Base-by-base conservation (phyloP, 2,797 vertebrate species). In the Enteromius unitaeniatus region DNA sequence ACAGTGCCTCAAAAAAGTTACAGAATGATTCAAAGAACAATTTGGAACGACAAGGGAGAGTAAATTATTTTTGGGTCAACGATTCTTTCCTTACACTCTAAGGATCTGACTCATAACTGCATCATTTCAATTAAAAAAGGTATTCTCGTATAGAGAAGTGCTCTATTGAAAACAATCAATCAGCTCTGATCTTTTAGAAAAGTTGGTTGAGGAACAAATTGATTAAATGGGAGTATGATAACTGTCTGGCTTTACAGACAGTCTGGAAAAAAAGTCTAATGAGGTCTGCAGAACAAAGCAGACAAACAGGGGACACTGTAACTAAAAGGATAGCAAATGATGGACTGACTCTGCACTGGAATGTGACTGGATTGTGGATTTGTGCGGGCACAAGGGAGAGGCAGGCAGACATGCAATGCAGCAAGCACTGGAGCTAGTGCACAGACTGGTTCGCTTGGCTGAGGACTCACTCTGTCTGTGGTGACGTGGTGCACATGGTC, bases 391-490 rank as follows among this genome's bases (percentile, higher is more conserved):
- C 10, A 31, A 15, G 58, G 78, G 64, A 19, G n/a, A 78, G 72
- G 23, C 62, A 68, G 75, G 34, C 2, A 11, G 31, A n/a, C 28
- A 64, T 74, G 81, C 31, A 58, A 64, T 74, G 81, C 31, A 58
- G 58, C 40, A 42, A 17, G 23, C 34, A 60, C 6, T 14, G 69
- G 49, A 37, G 47, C 62, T 69, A 45, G 53, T 28, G 72, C 72
- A 67, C 11, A 23, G 23, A 26, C 37, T 55, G 75, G 23, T 47
- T 68, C n/a, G 40, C 31, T n/a, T 94, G 93, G 90, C 76, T 70
- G 82, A 93, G 90, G 94, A 99, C 97, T 98, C 98, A 99, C 98
- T 97, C 95, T 96, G 96, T 94, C 94, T 94, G 93, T 96, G 96
- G 92, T 97, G 97, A 53, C 91, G 86, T 89, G 93, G 93, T 78